A percentile compares a stretch with the other conserved stretches of the same genome.
Evolutionary conservation across 2,113 vertebrate genomes (phyloP).

Genomic region (Pterophyllum scalare): DNA sequence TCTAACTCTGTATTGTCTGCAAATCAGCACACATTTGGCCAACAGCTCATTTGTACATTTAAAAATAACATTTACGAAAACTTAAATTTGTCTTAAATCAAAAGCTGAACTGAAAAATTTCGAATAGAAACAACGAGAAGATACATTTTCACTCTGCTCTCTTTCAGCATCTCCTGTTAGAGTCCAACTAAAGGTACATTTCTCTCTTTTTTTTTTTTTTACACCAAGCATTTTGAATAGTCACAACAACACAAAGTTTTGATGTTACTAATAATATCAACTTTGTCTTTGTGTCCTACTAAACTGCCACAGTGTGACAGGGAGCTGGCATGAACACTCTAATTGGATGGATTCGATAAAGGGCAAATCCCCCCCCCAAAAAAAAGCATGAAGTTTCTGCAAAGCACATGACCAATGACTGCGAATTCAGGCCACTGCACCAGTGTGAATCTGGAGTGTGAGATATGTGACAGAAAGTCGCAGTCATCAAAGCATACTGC

Average conservation of each 20-base stretch:
- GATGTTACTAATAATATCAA: not conserved
- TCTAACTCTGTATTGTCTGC: not conserved
- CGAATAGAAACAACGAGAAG: too few species aligned
- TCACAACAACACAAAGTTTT: not conserved
- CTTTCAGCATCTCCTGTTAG: not conserved
- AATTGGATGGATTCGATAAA: not conserved
- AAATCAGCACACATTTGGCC: not conserved
- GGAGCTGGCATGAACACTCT: not conserved
- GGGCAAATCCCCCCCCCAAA: rapidly evolving
- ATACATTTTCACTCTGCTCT: not conserved
- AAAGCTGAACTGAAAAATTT: too few species aligned
- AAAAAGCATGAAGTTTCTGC: not conserved
- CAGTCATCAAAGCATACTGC: conserved; percentile 44
- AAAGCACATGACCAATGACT: conserved; percentile 21
- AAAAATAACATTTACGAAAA: not conserved
- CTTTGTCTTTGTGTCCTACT: not conserved
- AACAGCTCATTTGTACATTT: not conserved
- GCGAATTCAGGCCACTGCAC: conserved; percentile 3
- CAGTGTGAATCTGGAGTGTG: conserved; percentile 23
- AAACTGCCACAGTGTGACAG: not conserved
- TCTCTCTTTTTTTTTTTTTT: not conserved
- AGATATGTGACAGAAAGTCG: conserved; percentile 44
- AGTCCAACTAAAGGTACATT: not conserved
- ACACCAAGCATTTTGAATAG: not conserved
- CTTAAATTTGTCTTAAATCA: too few species aligned